These are phyloP conservation scores for Gonioctena quinquepunctata DNA, from an alignment of 1,140 invertebrate genomes.

Conservation along the genomic window DNA sequence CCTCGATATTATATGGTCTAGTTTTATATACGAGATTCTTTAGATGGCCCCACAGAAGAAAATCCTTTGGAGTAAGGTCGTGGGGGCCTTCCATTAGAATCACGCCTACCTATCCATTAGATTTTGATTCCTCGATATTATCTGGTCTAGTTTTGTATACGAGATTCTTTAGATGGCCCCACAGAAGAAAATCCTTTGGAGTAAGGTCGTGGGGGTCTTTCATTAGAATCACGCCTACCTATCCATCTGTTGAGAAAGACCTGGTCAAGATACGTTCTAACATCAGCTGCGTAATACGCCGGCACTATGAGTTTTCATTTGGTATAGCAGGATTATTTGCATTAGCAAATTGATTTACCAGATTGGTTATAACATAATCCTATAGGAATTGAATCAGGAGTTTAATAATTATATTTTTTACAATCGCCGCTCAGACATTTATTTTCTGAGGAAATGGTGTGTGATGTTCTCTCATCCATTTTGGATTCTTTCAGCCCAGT, in stretches of 20 bases:
- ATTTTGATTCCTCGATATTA: conserved; percentile 1
- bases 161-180: conserved; percentile 11
- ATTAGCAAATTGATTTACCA: not conserved
- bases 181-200: conserved; percentile 14
- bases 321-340: conserved; percentile 5
- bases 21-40: conserved; percentile 12
- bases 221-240: conserved; percentile 7
- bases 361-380: not conserved
- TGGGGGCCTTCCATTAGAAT: conserved; percentile 2
- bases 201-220: conserved; percentile 16
- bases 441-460: no score
- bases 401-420: no score
- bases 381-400: no score
- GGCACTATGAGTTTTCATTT: not conserved
- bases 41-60: conserved; percentile 12
- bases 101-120: conserved; percentile 16
- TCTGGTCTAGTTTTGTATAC: conserved; percentile 9
- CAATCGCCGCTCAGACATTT: no score
- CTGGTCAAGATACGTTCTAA: conserved; percentile 15
- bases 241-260: conserved; percentile 10
- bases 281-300: not conserved
- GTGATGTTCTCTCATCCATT: no score
- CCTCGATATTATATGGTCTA: conserved; percentile 5
- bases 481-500: no score
- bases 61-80: conserved; percentile 13